Conservation (phyloP, 1,140 invertebrate genomes). For the Rhopalosiphum padi region DNA sequence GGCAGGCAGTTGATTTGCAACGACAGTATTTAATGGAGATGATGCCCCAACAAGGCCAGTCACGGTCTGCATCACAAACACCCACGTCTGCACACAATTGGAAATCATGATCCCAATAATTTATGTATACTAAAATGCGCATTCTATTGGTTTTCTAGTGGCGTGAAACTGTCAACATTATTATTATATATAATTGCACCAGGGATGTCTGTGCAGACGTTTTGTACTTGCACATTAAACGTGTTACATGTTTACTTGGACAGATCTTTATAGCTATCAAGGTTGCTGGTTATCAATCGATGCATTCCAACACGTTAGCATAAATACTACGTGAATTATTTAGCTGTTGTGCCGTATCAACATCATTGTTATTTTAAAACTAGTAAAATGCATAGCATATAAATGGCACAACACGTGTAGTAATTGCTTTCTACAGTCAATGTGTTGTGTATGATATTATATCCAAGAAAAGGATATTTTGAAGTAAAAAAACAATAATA, state of each 20-base stretch:
- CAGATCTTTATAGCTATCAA: background rate
- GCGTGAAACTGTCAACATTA: background rate
- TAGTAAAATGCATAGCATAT: background rate
- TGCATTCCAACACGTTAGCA: constrained; percentile 31
- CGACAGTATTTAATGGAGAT: constrained; percentile 95
- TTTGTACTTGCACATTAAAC: background rate
- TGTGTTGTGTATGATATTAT: background rate
- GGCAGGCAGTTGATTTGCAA: constrained; percentile 85
- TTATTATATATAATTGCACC: background rate
- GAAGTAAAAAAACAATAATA: background rate
- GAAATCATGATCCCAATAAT: constrained; percentile 53
- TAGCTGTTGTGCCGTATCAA: background rate
- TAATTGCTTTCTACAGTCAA: background rate
- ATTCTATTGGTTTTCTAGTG: background rate
- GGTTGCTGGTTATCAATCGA: background rate
- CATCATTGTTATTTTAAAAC: background rate
- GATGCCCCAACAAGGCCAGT: constrained; percentile 72
- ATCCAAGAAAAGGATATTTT: background rate
- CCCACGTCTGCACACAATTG: constrained; percentile 53
- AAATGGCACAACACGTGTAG: background rate
- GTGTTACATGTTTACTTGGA: background rate
- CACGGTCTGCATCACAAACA: constrained; percentile 51
- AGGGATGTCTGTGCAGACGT: background rate
- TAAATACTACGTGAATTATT: background rate
- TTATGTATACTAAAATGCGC: background rate